Percentiles rank a stretch among this genome's conserved stretches.
phyloP scores from a whole-genome alignment of 2,797 vertebrate genomes.

The Anabacerthia variegaticeps region DNA sequence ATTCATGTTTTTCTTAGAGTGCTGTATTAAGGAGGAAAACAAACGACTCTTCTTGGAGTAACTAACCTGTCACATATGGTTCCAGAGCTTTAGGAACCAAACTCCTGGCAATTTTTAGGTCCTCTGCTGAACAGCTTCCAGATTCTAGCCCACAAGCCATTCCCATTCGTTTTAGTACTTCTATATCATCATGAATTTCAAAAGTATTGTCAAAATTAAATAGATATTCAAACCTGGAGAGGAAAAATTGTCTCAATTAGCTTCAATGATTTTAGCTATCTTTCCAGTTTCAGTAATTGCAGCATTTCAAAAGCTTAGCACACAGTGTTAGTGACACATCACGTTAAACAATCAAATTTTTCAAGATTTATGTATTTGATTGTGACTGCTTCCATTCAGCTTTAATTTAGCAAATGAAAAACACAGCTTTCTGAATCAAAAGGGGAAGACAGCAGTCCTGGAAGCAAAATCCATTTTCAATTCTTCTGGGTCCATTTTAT shows the following conservation, averaged over 20 bases:
- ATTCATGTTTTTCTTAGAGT: neutral
- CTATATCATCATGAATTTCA: slow-evolving; percentile 99
- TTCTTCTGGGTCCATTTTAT: neutral
- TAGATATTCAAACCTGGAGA: slow-evolving; percentile 94
- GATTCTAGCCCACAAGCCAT: slow-evolving; percentile 97
- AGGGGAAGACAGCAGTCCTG: neutral
- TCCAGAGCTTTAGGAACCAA: slow-evolving; percentile 97
- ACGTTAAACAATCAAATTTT: neutral
- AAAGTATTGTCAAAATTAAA: slow-evolving; percentile 99
- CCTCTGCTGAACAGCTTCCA: slow-evolving; percentile 94
- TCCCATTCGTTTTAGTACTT: slow-evolving; percentile 98
- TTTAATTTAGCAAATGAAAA: neutral
- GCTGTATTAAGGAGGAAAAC: neutral
- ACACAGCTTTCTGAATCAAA: neutral
- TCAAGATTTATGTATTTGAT: neutral
- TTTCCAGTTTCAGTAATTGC: neutral
- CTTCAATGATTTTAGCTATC: neutral
- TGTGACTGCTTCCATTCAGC: neutral
- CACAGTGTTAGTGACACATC: neutral
- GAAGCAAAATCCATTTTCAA: neutral
- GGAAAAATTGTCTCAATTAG: neutral
- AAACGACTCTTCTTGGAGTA: neutral
- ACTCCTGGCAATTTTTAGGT: slow-evolving; percentile 91
- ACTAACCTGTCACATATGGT: slow-evolving; percentile 95
- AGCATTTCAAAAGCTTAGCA: neutral